Evolutionary conservation across 1,140 invertebrate genomes (phyloP).

Genomic region (Marisa cornuarietis): DNA sequence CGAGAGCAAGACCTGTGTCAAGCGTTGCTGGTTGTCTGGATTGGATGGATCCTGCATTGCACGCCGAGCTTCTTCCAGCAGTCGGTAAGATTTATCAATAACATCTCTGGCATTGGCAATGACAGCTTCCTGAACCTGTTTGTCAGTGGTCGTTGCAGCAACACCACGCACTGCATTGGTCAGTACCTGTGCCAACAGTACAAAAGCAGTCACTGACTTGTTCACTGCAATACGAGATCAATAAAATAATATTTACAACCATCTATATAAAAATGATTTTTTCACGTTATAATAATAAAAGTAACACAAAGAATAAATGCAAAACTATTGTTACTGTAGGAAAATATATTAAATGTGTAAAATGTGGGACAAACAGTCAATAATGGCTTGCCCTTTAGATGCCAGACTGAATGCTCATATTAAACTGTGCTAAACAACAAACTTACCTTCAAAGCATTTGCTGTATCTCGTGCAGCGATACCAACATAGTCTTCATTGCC

Average conservation of each 20-base stretch:
- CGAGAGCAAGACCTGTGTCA: slow-evolving; percentile 69
- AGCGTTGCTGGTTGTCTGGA: slow-evolving; percentile 71
- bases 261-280: too few relatives aligned
- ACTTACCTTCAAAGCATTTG: slow-evolving; percentile 72
- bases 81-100: slow-evolving; percentile 76
- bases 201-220: too few relatives aligned
- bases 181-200: slow-evolving; percentile 67
- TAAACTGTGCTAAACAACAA: too few relatives aligned
- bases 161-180: slow-evolving; percentile 79
- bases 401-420: not conserved
- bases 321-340: too few relatives aligned
- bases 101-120: slow-evolving; percentile 77
- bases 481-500: slow-evolving; percentile 86
- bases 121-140: slow-evolving; percentile 71
- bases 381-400: not conserved
- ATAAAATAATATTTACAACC: too few relatives aligned
- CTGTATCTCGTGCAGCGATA: slow-evolving; percentile 82
- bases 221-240: too few relatives aligned
- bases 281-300: too few relatives aligned
- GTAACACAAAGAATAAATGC: too few relatives aligned
- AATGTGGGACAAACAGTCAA: too few relatives aligned
- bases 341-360: too few relatives aligned
- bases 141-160: slow-evolving; percentile 73
- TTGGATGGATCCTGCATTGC: slow-evolving; percentile 73
- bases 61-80: slow-evolving; percentile 82